phyloP scores from a whole-genome alignment of 2,113 vertebrate genomes.

The Ciconia stormi region DNA sequence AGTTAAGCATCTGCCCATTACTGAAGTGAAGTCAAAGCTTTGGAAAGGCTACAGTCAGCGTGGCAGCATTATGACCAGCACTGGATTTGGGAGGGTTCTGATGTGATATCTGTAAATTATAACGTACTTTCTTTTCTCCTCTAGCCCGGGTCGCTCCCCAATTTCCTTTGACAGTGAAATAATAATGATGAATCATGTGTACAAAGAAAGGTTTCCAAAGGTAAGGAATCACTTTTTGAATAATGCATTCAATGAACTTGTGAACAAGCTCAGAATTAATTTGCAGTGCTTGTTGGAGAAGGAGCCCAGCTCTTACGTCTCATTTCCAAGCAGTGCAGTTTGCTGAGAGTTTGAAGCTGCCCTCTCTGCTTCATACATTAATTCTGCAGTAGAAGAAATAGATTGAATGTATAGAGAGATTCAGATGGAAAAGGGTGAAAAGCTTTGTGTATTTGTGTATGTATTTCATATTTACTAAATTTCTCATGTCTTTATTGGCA shows the following conservation, averaged over 20 bases:
- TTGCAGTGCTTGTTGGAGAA: not conserved
- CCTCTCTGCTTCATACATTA: not conserved
- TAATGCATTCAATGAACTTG: not conserved
- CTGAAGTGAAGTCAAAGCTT: not conserved
- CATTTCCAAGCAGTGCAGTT: not conserved
- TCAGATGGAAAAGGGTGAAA: not conserved
- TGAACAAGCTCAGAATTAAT: not conserved
- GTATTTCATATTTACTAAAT: not conserved
- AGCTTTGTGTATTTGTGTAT: not conserved
- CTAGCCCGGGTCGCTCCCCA: constrained; percentile 92
- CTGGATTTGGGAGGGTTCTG: not conserved
- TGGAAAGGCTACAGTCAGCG: not conserved
- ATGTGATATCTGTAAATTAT: not conserved
- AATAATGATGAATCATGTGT: constrained; percentile 99
- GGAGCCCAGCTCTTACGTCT: not conserved
- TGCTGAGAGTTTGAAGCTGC: not conserved
- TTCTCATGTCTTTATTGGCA: not conserved
- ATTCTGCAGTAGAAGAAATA: not conserved
- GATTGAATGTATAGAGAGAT: not conserved
- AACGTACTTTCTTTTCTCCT: constrained; percentile 52
- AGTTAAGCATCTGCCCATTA: not conserved
- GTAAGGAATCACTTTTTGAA: constrained; percentile 73
- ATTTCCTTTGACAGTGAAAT: constrained; percentile 97
- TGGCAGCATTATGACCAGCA: not conserved
- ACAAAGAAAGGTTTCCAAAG: constrained; percentile 99